These are phyloP conservation scores for Procambarus virginalis DNA, from an alignment of 1,140 invertebrate species.

Conservation along the genomic window DNA sequence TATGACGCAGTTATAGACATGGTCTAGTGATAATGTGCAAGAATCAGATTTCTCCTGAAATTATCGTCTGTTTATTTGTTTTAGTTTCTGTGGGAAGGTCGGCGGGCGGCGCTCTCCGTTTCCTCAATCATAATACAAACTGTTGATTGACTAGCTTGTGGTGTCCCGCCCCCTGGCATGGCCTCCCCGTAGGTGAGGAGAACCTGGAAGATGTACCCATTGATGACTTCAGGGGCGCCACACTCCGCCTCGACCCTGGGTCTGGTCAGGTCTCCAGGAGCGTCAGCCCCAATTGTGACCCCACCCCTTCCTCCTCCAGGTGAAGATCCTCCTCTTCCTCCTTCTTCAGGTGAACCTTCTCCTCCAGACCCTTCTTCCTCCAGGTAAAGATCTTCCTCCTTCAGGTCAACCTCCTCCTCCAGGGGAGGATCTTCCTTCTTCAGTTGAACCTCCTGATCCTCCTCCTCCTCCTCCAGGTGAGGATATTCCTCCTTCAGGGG, in stretches of 20 bases:
- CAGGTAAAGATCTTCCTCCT: no score
- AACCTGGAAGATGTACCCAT: constrained; percentile 67
- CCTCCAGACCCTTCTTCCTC: no score
- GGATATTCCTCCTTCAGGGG: no score
- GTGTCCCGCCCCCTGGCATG: constrained; percentile 43
- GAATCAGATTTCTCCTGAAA: neutral
- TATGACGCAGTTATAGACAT: neutral
- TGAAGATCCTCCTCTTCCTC: no score
- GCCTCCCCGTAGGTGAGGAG: constrained; percentile 70
- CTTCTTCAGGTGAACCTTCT: no score
- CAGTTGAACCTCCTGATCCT: no score
- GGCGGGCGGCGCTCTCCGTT: constrained; percentile 5
- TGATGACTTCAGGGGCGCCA: constrained; percentile 64
- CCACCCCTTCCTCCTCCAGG: neutral
- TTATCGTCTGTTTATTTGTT: constrained; percentile 32
- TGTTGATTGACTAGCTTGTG: neutral
- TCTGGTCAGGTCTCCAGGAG: constrained; percentile 58
- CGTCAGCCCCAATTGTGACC: constrained; percentile 55
- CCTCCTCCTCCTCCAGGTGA: no score
- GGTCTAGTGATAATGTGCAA: no score
- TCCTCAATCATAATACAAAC: constrained; percentile 29
- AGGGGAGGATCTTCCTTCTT: no score
- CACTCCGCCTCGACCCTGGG: constrained; percentile 62
- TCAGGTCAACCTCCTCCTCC: no score
- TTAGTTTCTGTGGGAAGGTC: neutral